phyloP scores from a whole-genome alignment of 1,140 invertebrate species.

The Ladona fulva region DNA sequence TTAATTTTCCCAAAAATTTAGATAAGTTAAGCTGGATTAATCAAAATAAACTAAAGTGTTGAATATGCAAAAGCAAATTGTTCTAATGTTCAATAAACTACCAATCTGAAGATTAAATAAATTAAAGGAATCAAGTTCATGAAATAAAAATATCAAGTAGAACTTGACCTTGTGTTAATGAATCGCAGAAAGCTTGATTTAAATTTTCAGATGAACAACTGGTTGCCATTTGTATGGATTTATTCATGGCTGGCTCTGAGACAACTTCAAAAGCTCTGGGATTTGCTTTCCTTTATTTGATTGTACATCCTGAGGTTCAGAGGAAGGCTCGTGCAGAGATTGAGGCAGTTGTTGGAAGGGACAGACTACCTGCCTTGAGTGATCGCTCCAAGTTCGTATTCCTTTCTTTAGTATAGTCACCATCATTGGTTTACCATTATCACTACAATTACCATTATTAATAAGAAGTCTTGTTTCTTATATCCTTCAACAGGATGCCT shows the following conservation, averaged over 20 bases:
- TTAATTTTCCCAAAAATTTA: too few species aligned
- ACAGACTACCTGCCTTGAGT: constrained; percentile 33
- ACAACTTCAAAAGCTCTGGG: constrained; percentile 40
- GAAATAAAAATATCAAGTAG: background rate
- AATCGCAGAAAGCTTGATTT: background rate
- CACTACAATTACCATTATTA: too few species aligned
- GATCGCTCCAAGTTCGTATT: constrained; percentile 32
- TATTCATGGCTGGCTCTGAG: constrained; percentile 37
- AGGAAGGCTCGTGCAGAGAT: constrained; percentile 41
- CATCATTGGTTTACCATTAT: background rate
- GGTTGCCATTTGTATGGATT: constrained; percentile 23
- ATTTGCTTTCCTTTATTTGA: constrained; percentile 42
- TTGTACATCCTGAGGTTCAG: constrained; percentile 41
- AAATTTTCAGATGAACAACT: constrained; percentile 26
- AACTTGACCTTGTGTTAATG: background rate
- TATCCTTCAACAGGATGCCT: constrained; percentile 40
- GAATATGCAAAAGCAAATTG: too few species aligned
- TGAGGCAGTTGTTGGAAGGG: constrained; percentile 37
- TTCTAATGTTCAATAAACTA: too few species aligned
- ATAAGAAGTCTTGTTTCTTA: too few species aligned
- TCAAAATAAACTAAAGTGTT: too few species aligned
- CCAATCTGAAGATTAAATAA: too few species aligned
- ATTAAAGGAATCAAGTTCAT: background rate
- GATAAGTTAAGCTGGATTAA: too few species aligned
- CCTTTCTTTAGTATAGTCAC: constrained; percentile 12